These are phyloP conservation scores for Copidosoma aretas DNA, from an alignment of 2,888 invertebrate species.

Conservation along the genomic window DNA sequence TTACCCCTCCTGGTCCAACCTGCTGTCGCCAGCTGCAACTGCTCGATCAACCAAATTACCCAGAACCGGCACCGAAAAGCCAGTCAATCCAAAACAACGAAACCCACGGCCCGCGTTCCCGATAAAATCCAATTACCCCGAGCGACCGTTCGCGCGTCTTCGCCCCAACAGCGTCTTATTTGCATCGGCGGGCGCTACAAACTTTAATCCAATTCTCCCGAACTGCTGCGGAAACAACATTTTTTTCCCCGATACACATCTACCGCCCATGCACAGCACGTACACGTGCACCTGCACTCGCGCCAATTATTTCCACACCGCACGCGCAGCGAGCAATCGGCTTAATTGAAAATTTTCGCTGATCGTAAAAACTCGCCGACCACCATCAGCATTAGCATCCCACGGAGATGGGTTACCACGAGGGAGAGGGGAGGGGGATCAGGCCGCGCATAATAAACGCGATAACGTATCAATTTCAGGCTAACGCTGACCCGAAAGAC, in stretches of 20 bases:
- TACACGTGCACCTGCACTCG: not conserved
- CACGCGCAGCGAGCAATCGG: not conserved
- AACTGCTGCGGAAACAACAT: no score
- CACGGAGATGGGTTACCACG: no score
- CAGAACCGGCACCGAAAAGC: no score
- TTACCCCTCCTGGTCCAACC: no score
- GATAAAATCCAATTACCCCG: not conserved
- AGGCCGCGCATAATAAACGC: slow-evolving; percentile 52
- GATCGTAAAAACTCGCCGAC: not conserved
- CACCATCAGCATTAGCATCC: not conserved
- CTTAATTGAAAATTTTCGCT: slow-evolving; percentile 6
- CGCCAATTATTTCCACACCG: not conserved
- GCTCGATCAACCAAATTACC: no score
- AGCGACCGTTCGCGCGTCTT: not conserved
- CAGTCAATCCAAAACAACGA: not conserved
- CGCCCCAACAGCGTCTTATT: not conserved
- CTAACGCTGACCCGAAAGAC: slow-evolving; percentile 46
- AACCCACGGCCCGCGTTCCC: not conserved
- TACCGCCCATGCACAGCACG: no score
- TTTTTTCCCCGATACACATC: not conserved
- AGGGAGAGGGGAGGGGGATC: slow-evolving; percentile 45
- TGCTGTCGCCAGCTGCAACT: no score
- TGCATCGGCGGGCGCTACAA: not conserved
- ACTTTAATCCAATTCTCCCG: not conserved
- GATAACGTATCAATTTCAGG: slow-evolving; percentile 59